Conservation (phyloP, 2,113 vertebrate species). For the Dasyprocta punctata region DNA sequence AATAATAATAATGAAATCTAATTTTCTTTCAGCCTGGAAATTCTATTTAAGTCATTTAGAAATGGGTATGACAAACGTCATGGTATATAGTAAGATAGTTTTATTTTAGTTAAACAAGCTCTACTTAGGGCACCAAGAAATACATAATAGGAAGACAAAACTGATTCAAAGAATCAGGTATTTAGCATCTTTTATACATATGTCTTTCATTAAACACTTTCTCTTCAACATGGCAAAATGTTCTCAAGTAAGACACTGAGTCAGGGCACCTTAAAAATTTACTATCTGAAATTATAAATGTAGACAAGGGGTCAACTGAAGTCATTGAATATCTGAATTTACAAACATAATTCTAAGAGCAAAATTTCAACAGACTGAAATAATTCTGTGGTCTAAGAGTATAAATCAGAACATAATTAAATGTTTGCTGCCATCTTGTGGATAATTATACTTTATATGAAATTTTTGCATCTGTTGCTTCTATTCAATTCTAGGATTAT, state of each 20-base stretch:
- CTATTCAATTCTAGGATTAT: constrained; percentile 33
- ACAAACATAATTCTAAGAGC: constrained; percentile 47
- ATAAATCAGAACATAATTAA: constrained; percentile 60
- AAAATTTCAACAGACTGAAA: constrained; percentile 31
- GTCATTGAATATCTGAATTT: constrained; percentile 50
- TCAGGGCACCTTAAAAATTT: background rate
- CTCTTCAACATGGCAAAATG: constrained; percentile 19
- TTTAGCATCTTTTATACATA: background rate
- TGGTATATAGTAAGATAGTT: background rate
- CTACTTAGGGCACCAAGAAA: background rate
- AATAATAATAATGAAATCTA: background rate
- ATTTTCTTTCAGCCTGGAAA: background rate
- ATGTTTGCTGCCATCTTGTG: constrained; percentile 81
- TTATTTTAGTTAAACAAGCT: background rate
- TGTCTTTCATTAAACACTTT: background rate
- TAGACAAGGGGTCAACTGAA: background rate
- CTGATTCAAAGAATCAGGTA: background rate
- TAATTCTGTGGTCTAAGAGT: background rate
- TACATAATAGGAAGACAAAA: background rate
- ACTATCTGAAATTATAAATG: constrained; percentile 29
- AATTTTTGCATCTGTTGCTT: constrained; percentile 30
- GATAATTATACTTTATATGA: constrained; percentile 52
- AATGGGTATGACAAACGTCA: background rate
- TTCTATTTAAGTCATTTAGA: background rate
- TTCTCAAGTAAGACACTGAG: constrained; percentile 28